phyloP scores from a whole-genome alignment of 2,113 vertebrate species.

The Pseudopipra pipra region DNA sequence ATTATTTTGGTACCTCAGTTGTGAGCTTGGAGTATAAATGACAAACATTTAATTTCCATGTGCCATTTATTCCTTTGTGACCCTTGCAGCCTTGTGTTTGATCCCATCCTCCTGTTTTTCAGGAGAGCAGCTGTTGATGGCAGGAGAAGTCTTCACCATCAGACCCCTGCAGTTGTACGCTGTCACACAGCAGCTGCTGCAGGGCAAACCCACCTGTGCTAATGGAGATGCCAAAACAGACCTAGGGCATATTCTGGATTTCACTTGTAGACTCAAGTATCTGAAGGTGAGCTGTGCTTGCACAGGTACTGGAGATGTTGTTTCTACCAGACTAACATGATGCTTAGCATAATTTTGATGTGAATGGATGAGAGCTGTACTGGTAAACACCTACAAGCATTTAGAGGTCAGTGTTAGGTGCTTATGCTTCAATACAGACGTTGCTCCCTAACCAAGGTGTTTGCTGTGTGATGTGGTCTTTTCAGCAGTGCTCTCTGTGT shows the following conservation, averaged over 20 bases:
- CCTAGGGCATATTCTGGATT: constrained; percentile 96
- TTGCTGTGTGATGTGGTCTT: background rate
- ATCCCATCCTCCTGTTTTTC: background rate
- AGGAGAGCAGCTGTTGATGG: constrained; percentile 92
- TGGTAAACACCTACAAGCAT: background rate
- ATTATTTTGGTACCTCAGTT: background rate
- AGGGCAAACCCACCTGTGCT: constrained; percentile 89
- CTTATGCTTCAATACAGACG: background rate
- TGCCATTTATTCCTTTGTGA: background rate
- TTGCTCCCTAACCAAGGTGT: background rate
- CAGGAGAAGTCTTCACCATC: constrained; percentile 90
- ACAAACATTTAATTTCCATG: background rate
- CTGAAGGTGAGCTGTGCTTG: constrained; percentile 83
- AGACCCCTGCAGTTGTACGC: constrained; percentile 90
- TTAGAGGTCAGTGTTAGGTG: background rate
- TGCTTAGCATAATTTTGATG: background rate
- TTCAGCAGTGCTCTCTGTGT: background rate
- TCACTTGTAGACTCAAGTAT: constrained; percentile 94
- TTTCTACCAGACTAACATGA: background rate
- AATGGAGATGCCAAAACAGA: constrained; percentile 94
- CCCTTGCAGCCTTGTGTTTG: background rate
- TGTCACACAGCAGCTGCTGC: constrained; percentile 87
- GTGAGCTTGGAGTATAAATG: background rate
- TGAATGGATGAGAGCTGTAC: background rate
- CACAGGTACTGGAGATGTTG: background rate